Percentiles rank a stretch among this genome's conserved stretches.
Conservation (phyloP, 1,140 invertebrate species). For the Myzus persicae region DNA sequence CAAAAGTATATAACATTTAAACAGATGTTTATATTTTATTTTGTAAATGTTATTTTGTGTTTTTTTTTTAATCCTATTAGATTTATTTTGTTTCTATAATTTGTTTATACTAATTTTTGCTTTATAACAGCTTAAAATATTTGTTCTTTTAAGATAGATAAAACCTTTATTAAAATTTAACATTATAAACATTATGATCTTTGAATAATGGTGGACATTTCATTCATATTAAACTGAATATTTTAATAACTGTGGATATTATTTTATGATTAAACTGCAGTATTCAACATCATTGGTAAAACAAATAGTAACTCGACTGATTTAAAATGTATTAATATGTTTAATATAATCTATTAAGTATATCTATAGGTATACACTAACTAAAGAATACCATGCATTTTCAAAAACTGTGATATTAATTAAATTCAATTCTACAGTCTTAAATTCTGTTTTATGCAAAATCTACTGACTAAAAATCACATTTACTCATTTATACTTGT, state of each 20-base stretch:
- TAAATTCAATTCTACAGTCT: neutral
- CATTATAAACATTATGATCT: neutral
- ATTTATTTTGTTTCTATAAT: neutral
- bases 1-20: neutral
- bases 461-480: neutral
- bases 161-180: neutral
- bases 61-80: neutral
- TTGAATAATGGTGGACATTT: neutral
- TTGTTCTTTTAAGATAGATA: neutral
- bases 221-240: neutral
- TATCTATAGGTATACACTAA: neutral
- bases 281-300: neutral
- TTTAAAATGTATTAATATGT: neutral
- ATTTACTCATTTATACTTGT: neutral
- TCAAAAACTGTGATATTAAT: neutral
- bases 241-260: neutral
- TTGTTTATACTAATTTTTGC: neutral
- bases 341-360: neutral
- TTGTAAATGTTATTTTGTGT: neutral
- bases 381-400: neutral
- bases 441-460: neutral
- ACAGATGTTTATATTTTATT: neutral
- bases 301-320: neutral
- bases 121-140: neutral
- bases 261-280: neutral